Conservation (phyloP, 2,113 vertebrate species). For the Channa maculata region DNA sequence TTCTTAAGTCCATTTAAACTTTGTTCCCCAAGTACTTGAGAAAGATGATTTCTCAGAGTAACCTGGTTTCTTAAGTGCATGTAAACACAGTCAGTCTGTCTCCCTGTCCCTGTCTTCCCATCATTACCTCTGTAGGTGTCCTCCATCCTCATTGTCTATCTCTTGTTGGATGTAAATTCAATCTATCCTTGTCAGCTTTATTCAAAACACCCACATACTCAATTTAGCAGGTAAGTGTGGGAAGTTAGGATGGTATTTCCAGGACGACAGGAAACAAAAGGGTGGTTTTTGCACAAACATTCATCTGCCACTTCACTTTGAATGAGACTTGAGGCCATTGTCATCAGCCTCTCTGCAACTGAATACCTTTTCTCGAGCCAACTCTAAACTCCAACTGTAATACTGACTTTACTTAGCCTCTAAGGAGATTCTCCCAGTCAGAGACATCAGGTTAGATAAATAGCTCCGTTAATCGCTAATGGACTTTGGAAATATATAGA, state of each 20-base stretch:
- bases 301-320: slow-evolving; percentile 31
- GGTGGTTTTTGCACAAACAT: slow-evolving; percentile 52
- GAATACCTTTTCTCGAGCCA: slow-evolving; percentile 33
- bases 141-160: slow-evolving; percentile 61
- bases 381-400: slow-evolving; percentile 10
- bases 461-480: slow-evolving; percentile 45
- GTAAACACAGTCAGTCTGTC: too few relatives aligned
- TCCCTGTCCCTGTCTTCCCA: slow-evolving; percentile 37
- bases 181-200: slow-evolving; percentile 83
- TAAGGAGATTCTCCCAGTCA: slow-evolving; percentile 8
- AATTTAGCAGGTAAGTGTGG: slow-evolving; percentile 73
- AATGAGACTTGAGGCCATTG: slow-evolving; percentile 54
- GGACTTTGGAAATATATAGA: slow-evolving; percentile 26
- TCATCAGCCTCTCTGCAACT: slow-evolving; percentile 45
- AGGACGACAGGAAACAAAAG: slow-evolving; percentile 61
- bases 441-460: slow-evolving; percentile 36
- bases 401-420: slow-evolving; percentile 25
- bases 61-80: too few relatives aligned
- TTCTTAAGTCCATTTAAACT: too few relatives aligned
- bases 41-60: too few relatives aligned
- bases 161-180: slow-evolving; percentile 80
- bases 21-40: too few relatives aligned
- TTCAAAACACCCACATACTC: slow-evolving; percentile 80
- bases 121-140: slow-evolving; percentile 59
- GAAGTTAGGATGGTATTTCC: slow-evolving; percentile 72